Evolutionary conservation across 1,140 invertebrate species (phyloP), one percentile per base, ranked within the genome.

Genomic region (Berghia stephanieae): DNA sequence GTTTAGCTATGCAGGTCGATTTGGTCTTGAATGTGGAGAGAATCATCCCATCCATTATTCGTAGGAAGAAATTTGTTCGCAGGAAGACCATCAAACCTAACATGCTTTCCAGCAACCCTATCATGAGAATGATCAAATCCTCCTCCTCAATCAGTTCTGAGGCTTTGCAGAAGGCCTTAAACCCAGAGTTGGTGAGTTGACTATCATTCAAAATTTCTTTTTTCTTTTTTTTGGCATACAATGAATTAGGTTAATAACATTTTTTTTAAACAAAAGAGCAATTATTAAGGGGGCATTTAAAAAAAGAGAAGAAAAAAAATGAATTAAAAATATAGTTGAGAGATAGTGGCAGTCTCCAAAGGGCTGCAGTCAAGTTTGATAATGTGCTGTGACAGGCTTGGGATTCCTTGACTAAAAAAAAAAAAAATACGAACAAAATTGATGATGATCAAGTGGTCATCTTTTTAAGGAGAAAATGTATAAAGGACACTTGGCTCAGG

Each of bases 1-100:
- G 91, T 74, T 85, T 91, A 71, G 91, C 90, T 46, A 91, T 92
- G 91, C 91, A 91, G 85, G 87, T 90, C 46, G 88, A 91, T 73
- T 81, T 91, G 60, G 90, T 90, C 21, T 77, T 91, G 34, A 88
- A 90, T 77, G 90, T 91, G 18, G 91, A 91, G 79, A 81, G 83
- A 34, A 82, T 91, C 31, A 87, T 91, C n/a, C 86, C 86, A 18
- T 82, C 88, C 49, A 87, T 89, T 73, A 81, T 91, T 42, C 81
- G 87, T 1, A 78, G 88, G n/a, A 85, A 86, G 52, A 88, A 88
- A 71, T 84, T 88, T 3, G 78, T 84, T 3, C 83, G 85, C 52
- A 75, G 80, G 34, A 83, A 88, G 69, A 86, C 81, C n/a, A 78
- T 90, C 21, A 79, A 80, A 69, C 90, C 91, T 16, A 91, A 91